Percentiles rank a stretch among this genome's conserved stretches.
Conservation (phyloP, 1,140 invertebrate genomes). For the Bombyx mori region DNA sequence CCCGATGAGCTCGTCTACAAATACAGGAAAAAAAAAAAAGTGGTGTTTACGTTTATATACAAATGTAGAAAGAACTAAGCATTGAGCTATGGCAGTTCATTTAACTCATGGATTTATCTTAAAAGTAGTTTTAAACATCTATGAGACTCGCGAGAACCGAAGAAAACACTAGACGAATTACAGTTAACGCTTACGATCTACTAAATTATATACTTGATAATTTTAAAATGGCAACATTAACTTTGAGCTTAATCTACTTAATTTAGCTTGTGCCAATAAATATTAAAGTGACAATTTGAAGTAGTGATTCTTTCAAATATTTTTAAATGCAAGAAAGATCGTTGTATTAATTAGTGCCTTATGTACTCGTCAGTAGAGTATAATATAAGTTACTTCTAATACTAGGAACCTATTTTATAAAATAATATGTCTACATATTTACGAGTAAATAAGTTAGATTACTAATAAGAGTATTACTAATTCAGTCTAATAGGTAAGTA, state of each 20-base stretch:
- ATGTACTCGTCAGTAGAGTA: constrained; percentile 19
- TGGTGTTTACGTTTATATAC: too few species aligned
- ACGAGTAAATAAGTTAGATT: constrained; percentile 27
- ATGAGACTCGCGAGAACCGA: too few species aligned
- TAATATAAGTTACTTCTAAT: constrained; percentile 20
- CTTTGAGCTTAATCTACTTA: constrained; percentile 38
- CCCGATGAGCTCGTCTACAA: too few species aligned
- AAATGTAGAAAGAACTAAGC: too few species aligned
- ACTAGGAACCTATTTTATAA: constrained; percentile 18
- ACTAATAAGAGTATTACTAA: constrained; percentile 51
- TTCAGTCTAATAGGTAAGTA: constrained; percentile 59
- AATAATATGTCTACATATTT: constrained; percentile 26
- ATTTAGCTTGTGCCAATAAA: constrained; percentile 55
- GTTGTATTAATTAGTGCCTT: constrained; percentile 43
- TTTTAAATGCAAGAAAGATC: constrained; percentile 52
- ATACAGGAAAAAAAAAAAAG: too few species aligned
- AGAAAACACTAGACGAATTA: too few species aligned
- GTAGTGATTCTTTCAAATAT: constrained; percentile 24
- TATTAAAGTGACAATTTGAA: constrained; percentile 52
- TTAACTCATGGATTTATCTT: too few species aligned
- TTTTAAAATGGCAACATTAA: constrained; percentile 19
- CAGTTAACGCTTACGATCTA: constrained; percentile 16
- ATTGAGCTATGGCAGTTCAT: too few species aligned
- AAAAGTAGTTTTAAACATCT: too few species aligned
- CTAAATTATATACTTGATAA: constrained; percentile 11